phyloP scores from a whole-genome alignment of 2,113 vertebrate genomes.

The Mionectes macconnelli region DNA sequence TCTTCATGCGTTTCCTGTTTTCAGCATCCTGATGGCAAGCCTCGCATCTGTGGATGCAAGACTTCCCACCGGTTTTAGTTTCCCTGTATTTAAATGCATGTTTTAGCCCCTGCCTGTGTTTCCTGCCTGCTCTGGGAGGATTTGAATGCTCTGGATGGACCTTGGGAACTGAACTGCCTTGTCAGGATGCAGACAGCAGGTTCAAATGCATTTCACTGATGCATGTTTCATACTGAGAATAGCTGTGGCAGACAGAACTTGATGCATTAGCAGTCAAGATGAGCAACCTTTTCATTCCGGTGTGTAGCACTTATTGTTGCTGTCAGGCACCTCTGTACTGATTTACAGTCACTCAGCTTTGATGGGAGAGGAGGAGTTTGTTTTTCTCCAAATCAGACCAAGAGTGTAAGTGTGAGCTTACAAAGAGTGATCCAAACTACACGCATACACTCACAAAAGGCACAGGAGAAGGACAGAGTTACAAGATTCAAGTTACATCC shows the following conservation, averaged over 20 bases:
- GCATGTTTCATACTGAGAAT: background rate
- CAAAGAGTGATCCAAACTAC: constrained; percentile 17
- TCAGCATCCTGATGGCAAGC: background rate
- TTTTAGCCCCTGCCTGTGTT: background rate
- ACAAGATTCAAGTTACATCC: background rate
- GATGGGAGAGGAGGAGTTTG: background rate
- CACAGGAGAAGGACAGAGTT: background rate
- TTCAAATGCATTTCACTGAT: background rate
- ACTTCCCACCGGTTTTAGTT: background rate
- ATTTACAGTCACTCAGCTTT: background rate
- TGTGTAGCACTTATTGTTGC: background rate
- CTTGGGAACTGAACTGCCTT: background rate
- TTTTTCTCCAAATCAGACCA: background rate
- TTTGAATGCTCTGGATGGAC: background rate
- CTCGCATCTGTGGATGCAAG: background rate
- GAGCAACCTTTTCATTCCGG: background rate
- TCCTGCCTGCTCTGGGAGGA: background rate
- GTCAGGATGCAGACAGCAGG: background rate
- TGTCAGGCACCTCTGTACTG: background rate
- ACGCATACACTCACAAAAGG: background rate
- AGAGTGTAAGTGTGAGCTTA: background rate
- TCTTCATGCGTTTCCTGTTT: background rate
- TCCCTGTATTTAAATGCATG: background rate
- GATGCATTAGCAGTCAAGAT: constrained; percentile 11
- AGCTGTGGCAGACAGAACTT: background rate